phyloP scores from a whole-genome alignment of 92 coral and sea anemone species.

The Phenganax marumi region DNA sequence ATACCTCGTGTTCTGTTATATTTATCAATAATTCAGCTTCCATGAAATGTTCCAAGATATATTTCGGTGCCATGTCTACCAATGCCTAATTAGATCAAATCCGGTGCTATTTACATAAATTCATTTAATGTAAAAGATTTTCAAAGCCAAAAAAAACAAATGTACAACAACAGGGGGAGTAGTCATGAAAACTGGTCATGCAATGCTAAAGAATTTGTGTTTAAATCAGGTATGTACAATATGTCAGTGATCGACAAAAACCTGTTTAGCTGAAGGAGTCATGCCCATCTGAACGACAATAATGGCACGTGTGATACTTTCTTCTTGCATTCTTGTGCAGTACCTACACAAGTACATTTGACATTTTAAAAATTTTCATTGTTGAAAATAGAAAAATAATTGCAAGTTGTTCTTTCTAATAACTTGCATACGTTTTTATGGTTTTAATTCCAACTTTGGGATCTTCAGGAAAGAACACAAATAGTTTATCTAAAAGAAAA shows the following conservation, averaged over 20 bases:
- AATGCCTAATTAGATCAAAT: conserved; percentile 58
- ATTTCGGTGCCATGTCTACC: conserved; percentile 95
- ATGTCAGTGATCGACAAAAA: neutral
- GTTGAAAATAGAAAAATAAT: neutral
- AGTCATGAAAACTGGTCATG: too few relatives aligned
- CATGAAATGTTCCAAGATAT: conserved; percentile 90
- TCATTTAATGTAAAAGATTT: neutral
- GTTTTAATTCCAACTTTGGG: conserved; percentile 99
- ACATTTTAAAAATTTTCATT: neutral
- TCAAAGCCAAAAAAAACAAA: too few relatives aligned
- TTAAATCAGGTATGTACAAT: too few relatives aligned
- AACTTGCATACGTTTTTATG: conserved; percentile 76
- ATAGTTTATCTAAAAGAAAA: conserved; percentile 78
- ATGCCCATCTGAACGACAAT: conserved; percentile 96
- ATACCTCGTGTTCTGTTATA: conserved; percentile 94
- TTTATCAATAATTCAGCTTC: conserved; percentile 94
- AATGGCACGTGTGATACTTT: conserved; percentile 86
- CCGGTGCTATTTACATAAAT: neutral
- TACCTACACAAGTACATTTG: conserved; percentile 53
- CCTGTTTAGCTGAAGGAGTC: conserved; percentile 99
- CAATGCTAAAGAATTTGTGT: too few relatives aligned
- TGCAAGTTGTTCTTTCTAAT: neutral
- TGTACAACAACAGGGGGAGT: too few relatives aligned
- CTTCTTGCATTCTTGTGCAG: conserved; percentile 98
- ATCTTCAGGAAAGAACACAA: conserved; percentile 96